Conservation (phyloP, 2,888 invertebrate genomes). For the Boloria euphrosyne region DNA sequence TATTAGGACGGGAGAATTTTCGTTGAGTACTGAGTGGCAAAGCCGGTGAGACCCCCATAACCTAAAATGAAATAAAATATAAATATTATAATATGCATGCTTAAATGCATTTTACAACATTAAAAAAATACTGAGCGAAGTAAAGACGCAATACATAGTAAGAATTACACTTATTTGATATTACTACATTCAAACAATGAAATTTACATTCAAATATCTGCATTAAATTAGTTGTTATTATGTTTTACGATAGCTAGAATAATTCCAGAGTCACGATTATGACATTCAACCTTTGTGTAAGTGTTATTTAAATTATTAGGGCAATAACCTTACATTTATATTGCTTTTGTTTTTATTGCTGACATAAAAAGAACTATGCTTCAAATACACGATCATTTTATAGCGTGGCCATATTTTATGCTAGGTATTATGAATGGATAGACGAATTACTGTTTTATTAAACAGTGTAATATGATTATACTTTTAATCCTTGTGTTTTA, state of each 20-base stretch:
- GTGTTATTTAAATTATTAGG: slow-evolving; percentile 12
- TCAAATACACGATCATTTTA: neutral
- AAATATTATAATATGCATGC: too few relatives aligned
- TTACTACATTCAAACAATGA: neutral
- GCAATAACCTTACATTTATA: slow-evolving; percentile 10
- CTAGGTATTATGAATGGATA: neutral
- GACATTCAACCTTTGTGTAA: slow-evolving; percentile 10
- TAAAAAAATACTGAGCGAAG: neutral
- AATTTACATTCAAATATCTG: slow-evolving; percentile 11
- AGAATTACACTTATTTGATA: slow-evolving; percentile 1
- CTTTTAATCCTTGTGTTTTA: neutral
- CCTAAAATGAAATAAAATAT: too few relatives aligned
- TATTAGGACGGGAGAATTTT: too few relatives aligned
- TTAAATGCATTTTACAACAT: too few relatives aligned
- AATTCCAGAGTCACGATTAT: slow-evolving; percentile 7
- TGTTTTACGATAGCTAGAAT: slow-evolving; percentile 15
- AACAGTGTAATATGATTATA: neutral
- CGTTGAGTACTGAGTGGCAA: too few relatives aligned
- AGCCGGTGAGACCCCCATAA: too few relatives aligned
- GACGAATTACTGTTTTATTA: neutral
- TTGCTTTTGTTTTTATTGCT: slow-evolving; percentile 9
- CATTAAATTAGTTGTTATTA: slow-evolving; percentile 2
- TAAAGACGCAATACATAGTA: neutral
- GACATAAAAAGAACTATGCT: slow-evolving; percentile 6
- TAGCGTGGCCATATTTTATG: neutral